phyloP scores from a whole-genome alignment of 2,888 invertebrate genomes.

The Leucophenga maculata region DNA sequence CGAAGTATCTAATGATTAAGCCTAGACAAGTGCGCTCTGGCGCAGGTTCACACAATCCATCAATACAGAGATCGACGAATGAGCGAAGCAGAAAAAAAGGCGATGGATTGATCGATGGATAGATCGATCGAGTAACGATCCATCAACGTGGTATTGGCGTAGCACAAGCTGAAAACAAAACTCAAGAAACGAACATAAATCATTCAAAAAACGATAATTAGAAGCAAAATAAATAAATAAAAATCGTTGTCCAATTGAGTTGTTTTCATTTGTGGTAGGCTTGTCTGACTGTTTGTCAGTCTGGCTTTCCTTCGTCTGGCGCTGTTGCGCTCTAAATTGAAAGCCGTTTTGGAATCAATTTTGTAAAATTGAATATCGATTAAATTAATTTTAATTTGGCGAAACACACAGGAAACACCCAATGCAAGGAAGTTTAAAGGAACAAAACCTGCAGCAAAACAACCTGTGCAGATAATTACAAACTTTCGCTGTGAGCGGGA shows the following conservation, averaged over 20 bases:
- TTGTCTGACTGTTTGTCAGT: not conserved
- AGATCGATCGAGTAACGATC: slow-evolving; percentile 45
- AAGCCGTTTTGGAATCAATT: not conserved
- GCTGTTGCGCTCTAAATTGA: not conserved
- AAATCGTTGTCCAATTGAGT: slow-evolving; percentile 43
- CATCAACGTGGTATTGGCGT: slow-evolving; percentile 57
- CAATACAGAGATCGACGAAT: slow-evolving; percentile 54
- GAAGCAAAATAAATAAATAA: slow-evolving; percentile 33
- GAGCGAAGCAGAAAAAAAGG: slow-evolving; percentile 44
- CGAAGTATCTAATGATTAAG: slow-evolving; percentile 45
- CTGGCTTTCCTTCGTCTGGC: not conserved
- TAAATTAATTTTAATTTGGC: slow-evolving; percentile 12
- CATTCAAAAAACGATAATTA: slow-evolving; percentile 55
- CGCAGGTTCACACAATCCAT: slow-evolving; percentile 60
- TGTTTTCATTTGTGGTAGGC: slow-evolving; percentile 30
- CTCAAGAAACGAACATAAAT: slow-evolving; percentile 51
- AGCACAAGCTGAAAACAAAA: slow-evolving; percentile 24
- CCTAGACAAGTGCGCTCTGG: slow-evolving; percentile 51
- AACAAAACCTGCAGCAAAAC: not conserved
- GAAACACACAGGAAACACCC: not conserved
- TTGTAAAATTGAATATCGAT: not conserved
- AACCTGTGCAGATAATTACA: slow-evolving; percentile 7
- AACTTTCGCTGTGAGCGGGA: slow-evolving; percentile 33
- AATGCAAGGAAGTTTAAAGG: not conserved
- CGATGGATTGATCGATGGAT: not conserved